These are phyloP conservation scores for Prochilodus magdalenae DNA, from an alignment of 2,113 vertebrate species.

Conservation along the genomic window DNA sequence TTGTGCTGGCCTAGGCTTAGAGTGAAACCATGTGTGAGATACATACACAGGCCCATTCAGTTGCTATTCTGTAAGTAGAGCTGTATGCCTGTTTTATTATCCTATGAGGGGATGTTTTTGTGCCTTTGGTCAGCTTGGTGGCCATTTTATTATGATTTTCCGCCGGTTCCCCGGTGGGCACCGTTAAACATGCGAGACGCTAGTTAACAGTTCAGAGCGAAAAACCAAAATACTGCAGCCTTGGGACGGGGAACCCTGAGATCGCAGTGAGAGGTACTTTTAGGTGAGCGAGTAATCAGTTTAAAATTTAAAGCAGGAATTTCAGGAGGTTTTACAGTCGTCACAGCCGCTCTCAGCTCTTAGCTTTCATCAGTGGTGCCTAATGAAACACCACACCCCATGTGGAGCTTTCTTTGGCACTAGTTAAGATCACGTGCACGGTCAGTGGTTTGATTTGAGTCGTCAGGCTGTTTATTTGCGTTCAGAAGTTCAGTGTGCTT, in stretches of 20 bases:
- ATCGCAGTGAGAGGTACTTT: background rate
- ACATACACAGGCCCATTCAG: background rate
- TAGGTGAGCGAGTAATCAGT: background rate
- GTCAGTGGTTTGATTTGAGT: background rate
- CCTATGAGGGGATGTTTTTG: slow-evolving; percentile 18
- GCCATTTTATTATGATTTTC: slow-evolving; percentile 8
- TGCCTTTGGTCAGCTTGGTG: background rate
- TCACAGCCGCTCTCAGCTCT: background rate
- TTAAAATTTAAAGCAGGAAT: background rate
- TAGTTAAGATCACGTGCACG: background rate
- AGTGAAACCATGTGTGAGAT: background rate
- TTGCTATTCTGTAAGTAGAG: background rate
- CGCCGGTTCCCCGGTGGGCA: background rate
- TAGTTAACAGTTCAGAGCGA: background rate
- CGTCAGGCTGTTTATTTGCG: background rate
- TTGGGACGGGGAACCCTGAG: background rate
- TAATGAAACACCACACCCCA: background rate
- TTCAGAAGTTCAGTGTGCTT: background rate
- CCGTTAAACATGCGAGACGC: background rate
- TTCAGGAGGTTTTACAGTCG: background rate
- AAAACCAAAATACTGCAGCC: background rate
- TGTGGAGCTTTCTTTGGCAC: background rate
- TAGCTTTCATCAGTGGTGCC: background rate
- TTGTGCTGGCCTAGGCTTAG: background rate
- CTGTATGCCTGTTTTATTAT: background rate